Base-by-base conservation (phyloP, 2,113 vertebrate species). In the Merops nubicus region DNA sequence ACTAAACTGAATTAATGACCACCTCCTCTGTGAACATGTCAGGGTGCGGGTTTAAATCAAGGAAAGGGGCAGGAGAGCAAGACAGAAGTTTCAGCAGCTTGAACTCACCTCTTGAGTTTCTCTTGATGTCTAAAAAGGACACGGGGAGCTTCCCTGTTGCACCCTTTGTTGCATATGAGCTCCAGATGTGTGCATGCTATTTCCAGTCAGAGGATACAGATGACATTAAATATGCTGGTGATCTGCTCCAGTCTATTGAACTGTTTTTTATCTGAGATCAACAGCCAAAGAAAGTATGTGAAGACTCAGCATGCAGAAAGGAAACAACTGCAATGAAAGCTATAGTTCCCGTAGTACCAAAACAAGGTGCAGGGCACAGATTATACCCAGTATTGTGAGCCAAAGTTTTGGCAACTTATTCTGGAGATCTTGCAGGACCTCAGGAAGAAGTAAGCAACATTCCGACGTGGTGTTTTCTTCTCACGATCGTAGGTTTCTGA, bases 131-230 rank as follows among this genome's bases (percentile, higher is more conserved):
- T 91, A 36, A 93, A 93, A 90, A 33, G 78, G 79, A 72, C 36
- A 79, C 17, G 18, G 31, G 40, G 43, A 93, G 76, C 86, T 93
- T 94, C 86, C 60, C 43, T 64, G 56, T 67, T 94, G 76, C 43
- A 90, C 70, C 47, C 82, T 59, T 57, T 75, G 60, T 33, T 89
- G 83, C 95, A 96, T 95, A 94, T 96, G 96, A 97, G 60, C 95
- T 95, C 93, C 96, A 96, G 96, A 96, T 95, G 91, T 0, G 3
- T 60, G 56, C 85, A 88, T 88, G 56, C 90, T 95, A 91, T 95
- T 95, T 96, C 90, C 88, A 95, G 80, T 87, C 92, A 91, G 79
- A 94, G 93, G 95, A 96, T 96, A 90, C 86, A 96, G 92, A 97
- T 96, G 92, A 92, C 79, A 91, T 75, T 93, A 96, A 97, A 93